phyloP scores from a whole-genome alignment of 2,797 vertebrate species.

The Mormyrus proboscirostris region DNA sequence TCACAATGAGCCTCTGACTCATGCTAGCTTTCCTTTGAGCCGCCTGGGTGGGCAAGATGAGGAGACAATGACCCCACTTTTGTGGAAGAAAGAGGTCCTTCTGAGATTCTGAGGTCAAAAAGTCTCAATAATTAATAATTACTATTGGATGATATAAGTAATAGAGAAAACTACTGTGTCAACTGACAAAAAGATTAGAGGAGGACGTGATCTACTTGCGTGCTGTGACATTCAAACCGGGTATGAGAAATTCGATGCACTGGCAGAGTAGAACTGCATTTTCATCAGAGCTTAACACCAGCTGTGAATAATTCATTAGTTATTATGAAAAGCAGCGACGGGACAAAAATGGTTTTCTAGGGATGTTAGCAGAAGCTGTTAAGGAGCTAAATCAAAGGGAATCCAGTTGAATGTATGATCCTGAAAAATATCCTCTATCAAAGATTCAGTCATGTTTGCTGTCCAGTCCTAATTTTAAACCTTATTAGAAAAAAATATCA shows the following conservation, averaged over 20 bases:
- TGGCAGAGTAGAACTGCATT: background rate
- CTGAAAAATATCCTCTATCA: background rate
- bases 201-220: background rate
- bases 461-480: background rate
- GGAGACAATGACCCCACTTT: background rate
- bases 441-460: background rate
- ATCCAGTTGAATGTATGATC: background rate
- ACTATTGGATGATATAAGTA: background rate
- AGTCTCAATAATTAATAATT: constrained; percentile 7
- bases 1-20: background rate
- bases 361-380: background rate
- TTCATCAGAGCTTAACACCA: background rate
- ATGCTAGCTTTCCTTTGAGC: background rate
- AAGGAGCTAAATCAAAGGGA: background rate
- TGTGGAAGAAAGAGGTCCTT: background rate
- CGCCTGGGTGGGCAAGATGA: background rate
- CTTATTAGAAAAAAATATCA: background rate
- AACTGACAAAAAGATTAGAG: background rate
- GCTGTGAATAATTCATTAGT: background rate
- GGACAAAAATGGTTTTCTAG: background rate
- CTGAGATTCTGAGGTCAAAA: background rate
- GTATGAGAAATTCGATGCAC: background rate
- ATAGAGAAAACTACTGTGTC: background rate
- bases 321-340: background rate
- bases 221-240: background rate